Conservation (phyloP, 2,113 vertebrate genomes). For the Etheostoma cragini region DNA sequence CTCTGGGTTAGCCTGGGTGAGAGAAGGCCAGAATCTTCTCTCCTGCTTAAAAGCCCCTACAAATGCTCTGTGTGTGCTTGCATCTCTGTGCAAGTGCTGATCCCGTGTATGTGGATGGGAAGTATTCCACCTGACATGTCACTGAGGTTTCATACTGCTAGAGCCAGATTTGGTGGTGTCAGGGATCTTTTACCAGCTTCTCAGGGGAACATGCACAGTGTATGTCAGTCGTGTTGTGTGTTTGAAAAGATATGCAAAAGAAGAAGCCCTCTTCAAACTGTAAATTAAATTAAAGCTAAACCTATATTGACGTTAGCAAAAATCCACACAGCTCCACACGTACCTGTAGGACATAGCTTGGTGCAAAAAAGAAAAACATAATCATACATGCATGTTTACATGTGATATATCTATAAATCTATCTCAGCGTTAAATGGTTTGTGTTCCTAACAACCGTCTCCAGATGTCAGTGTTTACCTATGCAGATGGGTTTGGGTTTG, state of each 20-base stretch:
- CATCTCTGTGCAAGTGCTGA: neutral
- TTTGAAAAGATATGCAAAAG: slow-evolving; percentile 49
- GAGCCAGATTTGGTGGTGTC: slow-evolving; percentile 1
- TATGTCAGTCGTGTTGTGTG: slow-evolving; percentile 12
- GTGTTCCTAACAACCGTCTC: slow-evolving; percentile 52
- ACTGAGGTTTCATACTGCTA: slow-evolving; percentile 21
- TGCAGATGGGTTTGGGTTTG: slow-evolving; percentile 92
- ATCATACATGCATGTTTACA: slow-evolving; percentile 47
- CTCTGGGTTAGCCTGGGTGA: slow-evolving; percentile 71
- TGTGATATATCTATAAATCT: slow-evolving; percentile 51
- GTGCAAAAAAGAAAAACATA: slow-evolving; percentile 4
- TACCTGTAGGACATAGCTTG: slow-evolving; percentile 41
- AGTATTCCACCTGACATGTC: slow-evolving; percentile 31
- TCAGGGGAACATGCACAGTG: slow-evolving; percentile 17
- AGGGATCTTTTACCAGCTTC: slow-evolving; percentile 30
- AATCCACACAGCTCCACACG: slow-evolving; percentile 36
- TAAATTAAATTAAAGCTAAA: slow-evolving; percentile 45
- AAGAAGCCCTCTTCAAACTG: slow-evolving; percentile 24
- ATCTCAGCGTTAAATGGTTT: slow-evolving; percentile 47
- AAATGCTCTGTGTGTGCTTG: neutral
- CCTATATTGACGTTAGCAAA: slow-evolving; percentile 30
- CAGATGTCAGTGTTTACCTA: slow-evolving; percentile 85
- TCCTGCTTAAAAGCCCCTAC: slow-evolving; percentile 34
- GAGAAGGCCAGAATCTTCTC: slow-evolving; percentile 39
- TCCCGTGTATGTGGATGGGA: neutral